A percentile compares a stretch with the other conserved stretches of the same genome.
phyloP scores from a whole-genome alignment of 2,888 invertebrate species.

The Rosalia funebris region DNA sequence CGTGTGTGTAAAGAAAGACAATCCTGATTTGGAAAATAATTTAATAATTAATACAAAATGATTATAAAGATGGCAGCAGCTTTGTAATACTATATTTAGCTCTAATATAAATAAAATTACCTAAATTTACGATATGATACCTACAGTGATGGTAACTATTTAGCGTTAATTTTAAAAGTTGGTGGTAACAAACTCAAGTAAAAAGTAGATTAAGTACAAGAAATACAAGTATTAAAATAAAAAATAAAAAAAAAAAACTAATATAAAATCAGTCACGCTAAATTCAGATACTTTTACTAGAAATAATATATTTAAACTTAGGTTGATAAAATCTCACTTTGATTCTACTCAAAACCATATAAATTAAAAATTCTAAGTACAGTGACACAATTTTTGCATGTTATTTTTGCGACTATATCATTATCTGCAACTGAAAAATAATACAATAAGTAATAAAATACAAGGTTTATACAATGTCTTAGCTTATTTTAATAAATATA shows the following conservation, averaged over 20 bases:
- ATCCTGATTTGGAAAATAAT: conserved; percentile 4
- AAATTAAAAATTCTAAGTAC: background rate
- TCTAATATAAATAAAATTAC: conserved; percentile 25
- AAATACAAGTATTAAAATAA: conserved; percentile 3
- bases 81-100: conserved; percentile 26
- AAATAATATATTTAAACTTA: conserved; percentile 11
- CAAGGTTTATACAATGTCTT: too few species aligned
- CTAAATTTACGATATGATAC: conserved; percentile 19
- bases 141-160: conserved; percentile 25
- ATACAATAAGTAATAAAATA: too few species aligned
- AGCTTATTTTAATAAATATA: too few species aligned
- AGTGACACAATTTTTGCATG: too few species aligned
- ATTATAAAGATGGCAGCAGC: conserved; percentile 28
- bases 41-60: conserved; percentile 21
- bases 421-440: too few species aligned
- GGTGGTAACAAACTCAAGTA: conserved; percentile 13
- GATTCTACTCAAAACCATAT: conserved; percentile 7
- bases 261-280: conserved; percentile 27
- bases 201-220: conserved; percentile 9
- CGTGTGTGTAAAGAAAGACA: background rate
- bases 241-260: conserved; percentile 14
- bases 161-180: conserved; percentile 14
- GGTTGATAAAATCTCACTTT: conserved; percentile 16
- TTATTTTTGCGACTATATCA: too few species aligned
- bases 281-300: conserved; percentile 11